phyloP scores from a whole-genome alignment of 2,888 invertebrate species.

The Cephus pulcher region DNA sequence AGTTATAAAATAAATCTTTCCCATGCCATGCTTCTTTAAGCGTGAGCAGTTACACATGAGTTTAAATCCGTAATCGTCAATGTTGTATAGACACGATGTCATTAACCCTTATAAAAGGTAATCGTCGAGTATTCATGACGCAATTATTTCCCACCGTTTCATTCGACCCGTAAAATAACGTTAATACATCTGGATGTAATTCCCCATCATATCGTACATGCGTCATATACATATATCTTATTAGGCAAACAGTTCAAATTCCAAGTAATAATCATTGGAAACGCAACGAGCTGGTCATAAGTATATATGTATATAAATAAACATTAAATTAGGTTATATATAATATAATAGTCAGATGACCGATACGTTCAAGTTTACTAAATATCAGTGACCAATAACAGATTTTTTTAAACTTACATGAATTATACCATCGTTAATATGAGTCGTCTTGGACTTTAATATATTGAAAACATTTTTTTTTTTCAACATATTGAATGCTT shows the following conservation, averaged over 20 bases:
- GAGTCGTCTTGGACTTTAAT: background rate
- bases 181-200: background rate
- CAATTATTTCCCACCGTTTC: background rate
- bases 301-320: background rate
- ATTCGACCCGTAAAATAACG: background rate
- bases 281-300: background rate
- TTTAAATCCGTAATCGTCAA: background rate
- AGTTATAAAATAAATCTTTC: background rate
- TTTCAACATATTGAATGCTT: background rate
- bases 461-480: background rate
- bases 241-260: background rate
- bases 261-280: background rate
- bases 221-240: background rate
- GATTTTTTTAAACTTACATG: background rate
- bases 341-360: background rate
- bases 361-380: background rate
- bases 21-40: background rate
- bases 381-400: background rate
- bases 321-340: background rate
- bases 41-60: background rate
- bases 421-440: background rate
- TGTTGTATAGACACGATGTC: background rate
- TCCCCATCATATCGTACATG: background rate
- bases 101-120: background rate
- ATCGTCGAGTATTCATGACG: background rate